Conservation (phyloP, 2,888 invertebrate genomes). For the Lingula anatina region DNA sequence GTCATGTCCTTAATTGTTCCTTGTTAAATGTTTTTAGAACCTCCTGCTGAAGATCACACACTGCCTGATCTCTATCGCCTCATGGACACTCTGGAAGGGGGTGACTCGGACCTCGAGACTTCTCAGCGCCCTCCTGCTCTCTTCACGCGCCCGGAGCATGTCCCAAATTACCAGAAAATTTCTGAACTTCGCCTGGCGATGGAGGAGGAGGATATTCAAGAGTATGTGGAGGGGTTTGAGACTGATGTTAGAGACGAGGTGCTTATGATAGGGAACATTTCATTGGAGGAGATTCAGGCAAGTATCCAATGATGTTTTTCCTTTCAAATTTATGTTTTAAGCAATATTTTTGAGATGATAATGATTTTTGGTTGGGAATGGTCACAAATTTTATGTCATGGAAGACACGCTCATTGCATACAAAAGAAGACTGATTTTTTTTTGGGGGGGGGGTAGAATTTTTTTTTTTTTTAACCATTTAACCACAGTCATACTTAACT, state of each 20-base stretch:
- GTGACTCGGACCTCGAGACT: constrained; percentile 22
- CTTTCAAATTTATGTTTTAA: too few relatives aligned
- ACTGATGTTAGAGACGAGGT: constrained; percentile 37
- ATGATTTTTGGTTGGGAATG: too few relatives aligned
- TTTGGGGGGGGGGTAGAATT: too few relatives aligned
- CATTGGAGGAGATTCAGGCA: constrained; percentile 39
- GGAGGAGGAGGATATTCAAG: constrained; percentile 33
- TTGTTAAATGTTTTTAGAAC: constrained; percentile 18
- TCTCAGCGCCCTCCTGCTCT: constrained; percentile 34
- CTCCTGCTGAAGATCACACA: constrained; percentile 24
- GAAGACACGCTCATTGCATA: too few relatives aligned
- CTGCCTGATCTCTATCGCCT: constrained; percentile 40
- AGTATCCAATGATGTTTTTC: too few relatives aligned
- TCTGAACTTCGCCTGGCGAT: constrained; percentile 33
- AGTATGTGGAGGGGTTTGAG: constrained; percentile 40
- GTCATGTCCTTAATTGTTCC: not conserved
- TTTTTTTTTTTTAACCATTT: too few relatives aligned
- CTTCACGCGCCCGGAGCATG: constrained; percentile 39
- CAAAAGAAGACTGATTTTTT: too few relatives aligned
- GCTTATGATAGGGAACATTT: constrained; percentile 43
- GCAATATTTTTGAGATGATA: too few relatives aligned
- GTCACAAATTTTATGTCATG: too few relatives aligned
- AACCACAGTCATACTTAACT: too few relatives aligned
- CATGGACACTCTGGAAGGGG: constrained; percentile 33
- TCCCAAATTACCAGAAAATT: constrained; percentile 26